Conservation (phyloP, 2,797 vertebrate species). For the Clarias fuscus region DNA sequence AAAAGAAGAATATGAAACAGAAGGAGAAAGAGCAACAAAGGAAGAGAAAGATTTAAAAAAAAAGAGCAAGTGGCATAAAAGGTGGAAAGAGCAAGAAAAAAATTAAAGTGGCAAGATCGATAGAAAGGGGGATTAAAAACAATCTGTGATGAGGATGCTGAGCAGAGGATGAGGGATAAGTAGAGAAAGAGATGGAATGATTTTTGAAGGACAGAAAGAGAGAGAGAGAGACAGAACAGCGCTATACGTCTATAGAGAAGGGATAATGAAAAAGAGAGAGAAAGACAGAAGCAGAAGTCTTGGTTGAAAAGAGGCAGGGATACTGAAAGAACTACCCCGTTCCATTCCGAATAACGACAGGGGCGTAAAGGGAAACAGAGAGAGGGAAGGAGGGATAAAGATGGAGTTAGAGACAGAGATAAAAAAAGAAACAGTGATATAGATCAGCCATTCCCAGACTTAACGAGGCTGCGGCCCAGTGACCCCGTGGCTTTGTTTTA, state of each 20-base stretch:
- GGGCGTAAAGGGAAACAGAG: neutral
- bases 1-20: neutral
- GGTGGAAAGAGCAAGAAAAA: neutral
- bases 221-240: neutral
- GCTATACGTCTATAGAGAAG: too few species aligned
- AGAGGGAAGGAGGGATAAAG: neutral
- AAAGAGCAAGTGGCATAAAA: neutral
- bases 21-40: neutral
- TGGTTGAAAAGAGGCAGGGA: neutral
- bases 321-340: neutral
- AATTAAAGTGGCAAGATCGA: neutral
- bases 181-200: neutral
- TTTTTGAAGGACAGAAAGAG: neutral
- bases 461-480: too few species aligned
- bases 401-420: neutral
- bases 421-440: neutral
- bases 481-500: too few species aligned
- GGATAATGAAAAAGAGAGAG: neutral
- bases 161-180: neutral
- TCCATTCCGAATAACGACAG: neutral
- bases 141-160: neutral
- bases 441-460: neutral
- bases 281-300: neutral
- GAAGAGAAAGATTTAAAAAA: neutral
- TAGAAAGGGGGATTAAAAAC: conserved; percentile 2